Evolutionary conservation across 2,797 vertebrate genomes (phyloP), one percentile per base, ranked within the genome.

Genomic region (Thunnus albacares): DNA sequence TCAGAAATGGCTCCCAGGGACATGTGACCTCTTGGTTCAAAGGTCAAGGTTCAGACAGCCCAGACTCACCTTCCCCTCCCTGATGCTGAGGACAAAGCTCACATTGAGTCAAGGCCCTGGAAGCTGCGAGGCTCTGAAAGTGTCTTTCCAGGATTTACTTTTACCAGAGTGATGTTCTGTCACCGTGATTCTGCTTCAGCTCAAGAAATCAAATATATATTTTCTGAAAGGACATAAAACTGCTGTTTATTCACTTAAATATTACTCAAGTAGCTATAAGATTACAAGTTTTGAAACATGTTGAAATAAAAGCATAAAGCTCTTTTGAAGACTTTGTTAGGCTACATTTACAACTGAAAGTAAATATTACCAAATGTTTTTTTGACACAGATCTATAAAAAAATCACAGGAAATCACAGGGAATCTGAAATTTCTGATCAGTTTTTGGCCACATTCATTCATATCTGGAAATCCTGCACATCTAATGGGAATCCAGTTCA

Each of bases 1-100:
- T 87, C 85, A 71, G 52, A 91, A 78, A 91, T 89, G 75, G 83
- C 87, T 93, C 89, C 77, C 80, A 84, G 90, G 88, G 90, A 89
- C 86, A 83, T 80, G 75, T 88, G 85, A 88, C 91, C 88, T 86
- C 67, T 47, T 14, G 51, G 86, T 88, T 85, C 85, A 91, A n/a
- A 82, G 79, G 71, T 90, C 71, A 88, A 58, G 76, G 83, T 82
- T 88, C 89, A 90, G 51, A 74, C 61, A 76, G 79, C 69, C 56
- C 80, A 62, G 69, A 78, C 73, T 84, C 84, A 89, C 88, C 83
- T 88, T 84, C 84, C 79, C 69, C 75, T 77, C 79, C 73, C 74
- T 41, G 81, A 73, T 33, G 55, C 45, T 11, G 82, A 71, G 77
- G 83, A 93, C 93, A 94, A 92, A 92, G 93, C 81, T 85, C 68